Evolutionary conservation across 1,140 invertebrate genomes (phyloP), one percentile per base, ranked within the genome.

Genomic region (Drosophila triauraria): DNA sequence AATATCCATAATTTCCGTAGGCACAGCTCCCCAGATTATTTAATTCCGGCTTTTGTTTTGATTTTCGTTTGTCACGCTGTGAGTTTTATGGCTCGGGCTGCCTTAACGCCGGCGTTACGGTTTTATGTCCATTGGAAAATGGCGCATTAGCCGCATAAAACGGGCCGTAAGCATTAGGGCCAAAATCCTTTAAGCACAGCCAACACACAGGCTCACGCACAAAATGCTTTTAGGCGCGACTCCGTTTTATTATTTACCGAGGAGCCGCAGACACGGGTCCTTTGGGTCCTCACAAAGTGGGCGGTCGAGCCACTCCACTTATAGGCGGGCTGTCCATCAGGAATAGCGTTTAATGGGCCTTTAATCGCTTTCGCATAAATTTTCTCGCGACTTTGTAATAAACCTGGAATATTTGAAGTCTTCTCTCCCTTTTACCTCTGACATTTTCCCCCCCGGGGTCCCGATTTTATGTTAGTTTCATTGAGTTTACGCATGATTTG

Each of bases 361-460:
- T 79, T 84, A 90, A 88, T 88, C 78, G 84, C 80, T 81, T 90
- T 81, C 84, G 80, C 84, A 88, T 88, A 84, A 88, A 88, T 84
- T 83, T 75, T 42, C 56, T 40, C 62, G 72, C 61, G 77, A 83
- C 56, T 83, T 88, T 88, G 64, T 56, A 88, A 88, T 88, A 84
- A 80, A 84, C 47, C 64, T 65, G 51, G 17, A 44, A 15, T 35
- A 43, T 47, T 51, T 40, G 23, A 5, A 35, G 35, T 13, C 17
- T 6, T 30, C 27, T 30, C 25, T 7, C 17, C 15, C 12, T 17
- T 2, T 20, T 32, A 23, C 35, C 20, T 25, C 38, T 56, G 32
- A 25, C 53, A 25, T 25, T 25, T 56, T 56, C 20, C 53, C 35
- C 35, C 20, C 12, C 13, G n/a, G 40, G 40, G 42, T 43, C 53